Evolutionary conservation across 2,797 vertebrate species (phyloP), one percentile per base, ranked within the genome.

Genomic region (Eleutherodactylus coqui): DNA sequence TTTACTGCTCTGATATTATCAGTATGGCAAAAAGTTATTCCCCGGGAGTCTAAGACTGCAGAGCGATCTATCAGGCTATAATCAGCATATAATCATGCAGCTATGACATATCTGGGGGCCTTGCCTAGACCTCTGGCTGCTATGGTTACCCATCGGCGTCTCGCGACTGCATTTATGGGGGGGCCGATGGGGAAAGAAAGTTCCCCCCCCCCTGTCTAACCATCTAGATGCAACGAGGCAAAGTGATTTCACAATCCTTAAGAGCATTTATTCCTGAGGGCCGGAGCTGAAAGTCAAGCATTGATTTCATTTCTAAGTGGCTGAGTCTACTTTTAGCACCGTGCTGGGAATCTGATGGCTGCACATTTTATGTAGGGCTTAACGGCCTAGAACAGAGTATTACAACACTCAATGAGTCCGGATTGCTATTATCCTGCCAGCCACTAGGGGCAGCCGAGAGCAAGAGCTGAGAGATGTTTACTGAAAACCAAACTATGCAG

Each of bases 331-430:
- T 84, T 76, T 47, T 64, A 84, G 70, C 24, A 0, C 10, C 17
- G 19, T 64, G 27, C 55, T 27, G 41, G 27, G 82, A 76, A 11
- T 67, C 19, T 84, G 53, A 77, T 51, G 82, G 55, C n/a, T 38
- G 32, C 3, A 19, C 19, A 0, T 4, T 45, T 51, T 51, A 38
- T 36, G 27, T 67, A 47, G 19, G 13, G 32, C 53, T 84, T 45
- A 36, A 84, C 32, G 5, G 4, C 51, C 19, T 36, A 5, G 53
- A 38, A 60, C 51, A 49, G 4, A 29, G 51, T 45, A 17, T 58
- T 84, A 36, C n/a, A 41, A 64, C 5, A 14, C 62, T 34, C 5
- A 17, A 67, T 2, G 32, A 64, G 43, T 77, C 24, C n/a, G 43
- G 27, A 7, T 19, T 82, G 64, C 29, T 34, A 32, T 53, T 38